These are phyloP conservation scores for Macrotis lagotis DNA, from an alignment of 2,113 vertebrate genomes.

Conservation along the genomic window DNA sequence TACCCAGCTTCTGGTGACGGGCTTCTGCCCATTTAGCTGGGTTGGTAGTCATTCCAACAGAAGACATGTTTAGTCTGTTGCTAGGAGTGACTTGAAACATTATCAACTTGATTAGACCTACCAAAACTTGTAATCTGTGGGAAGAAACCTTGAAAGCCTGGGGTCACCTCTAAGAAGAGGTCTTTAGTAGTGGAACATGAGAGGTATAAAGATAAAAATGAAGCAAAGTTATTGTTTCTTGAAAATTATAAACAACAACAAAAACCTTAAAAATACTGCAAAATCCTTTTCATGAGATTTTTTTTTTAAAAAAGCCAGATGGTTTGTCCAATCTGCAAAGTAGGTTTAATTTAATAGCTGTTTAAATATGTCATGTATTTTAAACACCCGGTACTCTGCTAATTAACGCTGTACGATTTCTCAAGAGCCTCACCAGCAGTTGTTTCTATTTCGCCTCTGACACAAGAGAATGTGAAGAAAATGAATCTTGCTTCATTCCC, in stretches of 20 bases:
- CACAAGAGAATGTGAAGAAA: conserved; percentile 70
- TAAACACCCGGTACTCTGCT: conserved; percentile 70
- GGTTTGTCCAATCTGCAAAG: conserved; percentile 61
- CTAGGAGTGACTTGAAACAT: not conserved
- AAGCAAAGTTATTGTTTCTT: conserved; percentile 39
- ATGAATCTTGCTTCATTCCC: conserved; percentile 61
- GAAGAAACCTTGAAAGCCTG: not conserved
- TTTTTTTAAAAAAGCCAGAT: conserved; percentile 53
- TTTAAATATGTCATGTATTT: conserved; percentile 67
- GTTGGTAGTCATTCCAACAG: not conserved
- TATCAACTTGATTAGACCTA: not conserved
- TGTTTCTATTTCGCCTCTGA: conserved; percentile 55
- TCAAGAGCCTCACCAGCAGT: conserved; percentile 65
- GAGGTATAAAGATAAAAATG: not conserved
- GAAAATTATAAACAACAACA: conserved; percentile 13
- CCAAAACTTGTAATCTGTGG: not conserved
- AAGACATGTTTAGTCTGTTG: not conserved
- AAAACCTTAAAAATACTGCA: conserved; percentile 47
- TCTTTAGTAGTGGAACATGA: not conserved
- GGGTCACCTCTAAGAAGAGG: not conserved
- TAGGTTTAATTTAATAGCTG: conserved; percentile 61
- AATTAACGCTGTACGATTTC: conserved; percentile 77
- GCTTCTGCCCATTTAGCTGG: not conserved
- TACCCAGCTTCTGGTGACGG: not conserved
- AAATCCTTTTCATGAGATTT: conserved; percentile 59